phyloP scores from a whole-genome alignment of 2,888 invertebrate species.

The Actias luna region DNA sequence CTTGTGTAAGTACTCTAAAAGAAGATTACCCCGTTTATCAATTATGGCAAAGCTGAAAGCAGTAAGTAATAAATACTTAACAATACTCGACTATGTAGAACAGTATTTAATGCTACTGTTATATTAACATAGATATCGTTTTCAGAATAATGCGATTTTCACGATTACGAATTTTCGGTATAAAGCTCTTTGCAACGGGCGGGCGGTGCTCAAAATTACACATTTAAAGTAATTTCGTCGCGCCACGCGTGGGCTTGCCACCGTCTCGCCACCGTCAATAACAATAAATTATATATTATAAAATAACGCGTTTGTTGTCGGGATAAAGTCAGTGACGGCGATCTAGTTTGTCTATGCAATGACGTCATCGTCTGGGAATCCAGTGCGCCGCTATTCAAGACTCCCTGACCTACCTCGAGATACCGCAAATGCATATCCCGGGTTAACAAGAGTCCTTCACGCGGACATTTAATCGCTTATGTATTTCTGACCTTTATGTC shows the following conservation, averaged over 20 bases:
- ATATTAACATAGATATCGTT: neutral
- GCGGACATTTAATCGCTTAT: neutral
- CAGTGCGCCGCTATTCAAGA: conserved; percentile 55
- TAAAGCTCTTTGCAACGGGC: conserved; percentile 53
- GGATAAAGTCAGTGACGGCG: conserved; percentile 73
- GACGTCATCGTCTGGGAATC: conserved; percentile 80
- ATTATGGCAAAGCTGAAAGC: neutral
- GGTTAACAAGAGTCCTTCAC: conserved; percentile 10
- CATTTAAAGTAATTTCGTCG: conserved; percentile 57
- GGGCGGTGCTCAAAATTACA: conserved; percentile 44
- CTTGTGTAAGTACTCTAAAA: too few species aligned
- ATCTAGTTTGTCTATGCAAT: conserved; percentile 76
- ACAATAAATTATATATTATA: conserved; percentile 67
- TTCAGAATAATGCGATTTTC: neutral
- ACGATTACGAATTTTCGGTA: too few species aligned
- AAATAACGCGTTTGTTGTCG: conserved; percentile 73
- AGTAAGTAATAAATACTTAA: neutral
- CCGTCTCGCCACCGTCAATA: conserved; percentile 77
- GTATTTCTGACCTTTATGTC: neutral
- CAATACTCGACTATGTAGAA: neutral
- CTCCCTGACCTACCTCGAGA: conserved; percentile 79
- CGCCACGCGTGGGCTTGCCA: conserved; percentile 73
- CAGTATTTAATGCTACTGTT: neutral
- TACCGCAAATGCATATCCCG: conserved; percentile 39
- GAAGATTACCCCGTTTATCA: neutral